These are phyloP conservation scores for Ladona fulva DNA, from an alignment of 1,140 invertebrate species.

Conservation along the genomic window DNA sequence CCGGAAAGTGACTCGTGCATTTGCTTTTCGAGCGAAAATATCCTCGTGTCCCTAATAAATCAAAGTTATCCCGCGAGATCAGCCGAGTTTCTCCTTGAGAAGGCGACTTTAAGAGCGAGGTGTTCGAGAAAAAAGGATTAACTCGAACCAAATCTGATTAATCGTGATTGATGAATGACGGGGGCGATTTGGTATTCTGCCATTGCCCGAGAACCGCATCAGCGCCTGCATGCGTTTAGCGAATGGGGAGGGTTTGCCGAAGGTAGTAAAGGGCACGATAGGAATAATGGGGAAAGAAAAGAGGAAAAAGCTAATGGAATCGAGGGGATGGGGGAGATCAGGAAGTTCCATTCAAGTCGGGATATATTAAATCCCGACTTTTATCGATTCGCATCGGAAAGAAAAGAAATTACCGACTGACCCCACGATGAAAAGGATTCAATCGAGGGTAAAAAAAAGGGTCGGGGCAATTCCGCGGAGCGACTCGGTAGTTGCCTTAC, in stretches of 20 bases:
- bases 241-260: neutral
- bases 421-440: too few relatives aligned
- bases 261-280: neutral
- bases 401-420: too few relatives aligned
- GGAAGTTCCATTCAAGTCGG: too few relatives aligned
- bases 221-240: neutral
- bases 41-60: neutral
- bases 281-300: neutral
- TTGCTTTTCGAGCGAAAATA: neutral
- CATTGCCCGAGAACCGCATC: neutral
- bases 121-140: neutral
- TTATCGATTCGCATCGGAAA: too few relatives aligned
- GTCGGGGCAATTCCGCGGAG: too few relatives aligned
- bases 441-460: too few relatives aligned
- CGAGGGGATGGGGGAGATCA: neutral
- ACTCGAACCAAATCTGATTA: neutral
- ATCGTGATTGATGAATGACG: neutral
- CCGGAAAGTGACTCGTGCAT: constrained; percentile 2
- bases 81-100: neutral
- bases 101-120: neutral
- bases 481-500: too few relatives aligned
- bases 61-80: neutral
- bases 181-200: neutral
- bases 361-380: too few relatives aligned
- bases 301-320: too few relatives aligned